phyloP scores from a whole-genome alignment of 2,888 invertebrate species.

The Empis stercorea region DNA sequence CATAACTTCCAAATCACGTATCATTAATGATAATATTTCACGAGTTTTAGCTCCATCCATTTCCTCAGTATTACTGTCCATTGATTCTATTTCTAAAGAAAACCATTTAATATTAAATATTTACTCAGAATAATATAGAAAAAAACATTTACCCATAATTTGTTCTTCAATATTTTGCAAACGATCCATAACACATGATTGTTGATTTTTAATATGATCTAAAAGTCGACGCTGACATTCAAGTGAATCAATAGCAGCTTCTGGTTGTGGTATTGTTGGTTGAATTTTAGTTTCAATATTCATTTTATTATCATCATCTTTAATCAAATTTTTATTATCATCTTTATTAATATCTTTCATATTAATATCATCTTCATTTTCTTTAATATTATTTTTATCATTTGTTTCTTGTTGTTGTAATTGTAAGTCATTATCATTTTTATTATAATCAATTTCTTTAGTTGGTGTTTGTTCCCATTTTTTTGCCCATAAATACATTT shows the following conservation, averaged over 20 bases:
- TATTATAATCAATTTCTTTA: conserved; percentile 12
- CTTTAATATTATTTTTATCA: conserved; percentile 15
- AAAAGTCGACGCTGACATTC: conserved; percentile 66
- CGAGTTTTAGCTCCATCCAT: conserved; percentile 52
- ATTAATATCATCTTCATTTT: conserved; percentile 7
- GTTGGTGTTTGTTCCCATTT: conserved; percentile 49
- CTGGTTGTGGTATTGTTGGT: conserved; percentile 56
- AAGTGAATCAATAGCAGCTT: conserved; percentile 65
- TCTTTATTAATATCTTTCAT: conserved; percentile 9
- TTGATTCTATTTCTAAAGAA: conserved; percentile 23
- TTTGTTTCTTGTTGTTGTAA: conserved; percentile 6
- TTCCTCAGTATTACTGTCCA: conserved; percentile 44
- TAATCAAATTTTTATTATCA: conserved; percentile 1
- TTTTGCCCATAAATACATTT: conserved; percentile 75
- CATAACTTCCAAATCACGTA: conserved; percentile 58
- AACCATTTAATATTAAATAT: too few relatives aligned
- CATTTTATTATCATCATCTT: conserved; percentile 2
- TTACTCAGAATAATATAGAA: conserved; percentile 1
- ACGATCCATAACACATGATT: conserved; percentile 55
- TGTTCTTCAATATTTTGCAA: conserved; percentile 64
- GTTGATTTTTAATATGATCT: conserved; percentile 63
- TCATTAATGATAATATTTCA: conserved; percentile 59
- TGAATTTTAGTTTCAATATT: conserved; percentile 1
- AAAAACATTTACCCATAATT: conserved; percentile 45
- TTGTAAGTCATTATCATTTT: conserved; percentile 13